Evolutionary conservation across 2,113 vertebrate genomes (phyloP), one percentile per base, ranked within the genome.

Genomic region (Peucedramus taeniatus): DNA sequence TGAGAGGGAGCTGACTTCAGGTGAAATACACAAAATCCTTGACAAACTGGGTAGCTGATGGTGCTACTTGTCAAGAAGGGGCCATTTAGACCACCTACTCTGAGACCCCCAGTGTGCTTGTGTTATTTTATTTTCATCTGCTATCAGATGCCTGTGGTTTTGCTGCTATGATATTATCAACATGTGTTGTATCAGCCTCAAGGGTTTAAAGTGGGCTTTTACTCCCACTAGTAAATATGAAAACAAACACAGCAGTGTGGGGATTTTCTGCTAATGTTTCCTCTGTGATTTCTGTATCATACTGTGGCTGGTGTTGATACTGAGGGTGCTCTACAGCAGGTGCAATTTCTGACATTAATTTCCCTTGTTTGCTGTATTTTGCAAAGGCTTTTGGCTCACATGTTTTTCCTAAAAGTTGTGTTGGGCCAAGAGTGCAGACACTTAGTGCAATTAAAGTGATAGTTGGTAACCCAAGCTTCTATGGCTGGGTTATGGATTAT

Each of bases 41-140:
- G 3, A 26, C 12, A 74, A 64, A 19, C 9, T 12, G 59, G 12
- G 16, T 71, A 50, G 27, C 63, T 83, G 57, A 26, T 60, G 33
- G 12, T 68, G 82, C 21, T 90, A 30, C 44, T 88, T 37, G n/a
- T 69, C 2, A 2, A 59, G 61, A 70, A 89, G 16, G 74, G 57
- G 49, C 39, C 39, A 24, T 77, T 81, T 54, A 90, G 95, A 89
- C 94, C 94, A 95, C 90, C 95, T 93, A 95, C 83, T 70, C 63
- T 65, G 92, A 96, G 90, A 61, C 71, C 37, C 63, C 75, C 88
- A 72, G 2, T 85, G 70, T 61, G 42, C 61, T 24, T 8, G 16
- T 42, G 28, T 15, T 93, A 26, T 54, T 92, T 79, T 82, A 78
- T 96, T 95, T 93, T 91, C 17, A 31, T 87, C 64, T 74, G 50